Conservation (phyloP, 2,113 vertebrate genomes). For the Beaufortia kweichowensis region DNA sequence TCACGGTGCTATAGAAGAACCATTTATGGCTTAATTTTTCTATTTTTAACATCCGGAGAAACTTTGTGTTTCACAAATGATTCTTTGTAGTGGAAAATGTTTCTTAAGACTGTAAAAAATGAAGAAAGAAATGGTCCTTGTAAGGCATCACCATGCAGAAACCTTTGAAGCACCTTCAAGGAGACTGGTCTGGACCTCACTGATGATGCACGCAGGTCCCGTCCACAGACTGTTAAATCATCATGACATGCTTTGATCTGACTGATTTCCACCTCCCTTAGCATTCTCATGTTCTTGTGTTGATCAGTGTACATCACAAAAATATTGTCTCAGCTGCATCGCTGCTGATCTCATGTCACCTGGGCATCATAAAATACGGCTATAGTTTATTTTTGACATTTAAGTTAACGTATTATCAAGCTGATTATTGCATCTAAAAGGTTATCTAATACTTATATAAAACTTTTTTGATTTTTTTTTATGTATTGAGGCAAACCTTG, state of each 20-base stretch:
- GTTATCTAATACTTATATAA: neutral
- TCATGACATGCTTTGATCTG: slow-evolving; percentile 48
- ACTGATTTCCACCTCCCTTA: slow-evolving; percentile 29
- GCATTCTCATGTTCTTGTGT: slow-evolving; percentile 23
- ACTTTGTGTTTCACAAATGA: no score
- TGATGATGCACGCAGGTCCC: slow-evolving; percentile 1
- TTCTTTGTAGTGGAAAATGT: no score
- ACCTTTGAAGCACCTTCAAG: no score
- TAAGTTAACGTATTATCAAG: neutral
- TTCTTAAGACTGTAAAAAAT: no score
- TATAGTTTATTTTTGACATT: neutral
- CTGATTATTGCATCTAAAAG: neutral
- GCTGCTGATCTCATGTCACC: slow-evolving; percentile 36
- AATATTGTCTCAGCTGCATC: slow-evolving; percentile 51
- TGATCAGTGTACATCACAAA: slow-evolving; percentile 11
- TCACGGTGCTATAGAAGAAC: no score
- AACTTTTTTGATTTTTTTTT: neutral
- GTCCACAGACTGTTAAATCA: slow-evolving; percentile 41
- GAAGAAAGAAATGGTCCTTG: no score
- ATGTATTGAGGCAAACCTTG: neutral
- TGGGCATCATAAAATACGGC: slow-evolving; percentile 42
- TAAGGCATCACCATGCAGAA: no score
- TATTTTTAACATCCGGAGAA: no score
- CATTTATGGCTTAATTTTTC: no score
- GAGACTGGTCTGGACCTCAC: slow-evolving; percentile 27